These are phyloP conservation scores for Caerostris extrusa DNA, from an alignment of 1,140 invertebrate genomes.

Conservation along the genomic window DNA sequence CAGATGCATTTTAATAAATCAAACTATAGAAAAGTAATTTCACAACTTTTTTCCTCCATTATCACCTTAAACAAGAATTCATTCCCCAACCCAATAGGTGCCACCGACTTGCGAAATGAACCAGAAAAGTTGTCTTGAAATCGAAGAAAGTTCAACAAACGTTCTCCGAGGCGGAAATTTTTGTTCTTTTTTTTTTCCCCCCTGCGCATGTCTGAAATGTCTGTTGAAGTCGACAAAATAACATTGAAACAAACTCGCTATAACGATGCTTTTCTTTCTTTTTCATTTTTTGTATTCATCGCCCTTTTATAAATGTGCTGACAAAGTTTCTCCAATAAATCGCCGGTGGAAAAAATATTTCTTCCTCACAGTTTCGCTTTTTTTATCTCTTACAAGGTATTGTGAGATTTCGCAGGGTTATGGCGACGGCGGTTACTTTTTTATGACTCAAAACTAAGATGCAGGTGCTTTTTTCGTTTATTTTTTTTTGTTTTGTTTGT, in stretches of 20 bases:
- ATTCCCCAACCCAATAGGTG: background rate
- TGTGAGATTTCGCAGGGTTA: constrained; percentile 22
- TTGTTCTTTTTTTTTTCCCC: background rate
- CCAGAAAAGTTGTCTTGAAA: background rate
- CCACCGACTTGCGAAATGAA: background rate
- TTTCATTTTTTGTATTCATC: background rate
- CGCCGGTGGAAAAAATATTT: background rate
- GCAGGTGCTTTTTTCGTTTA: no score
- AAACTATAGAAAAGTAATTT: background rate
- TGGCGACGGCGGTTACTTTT: background rate
- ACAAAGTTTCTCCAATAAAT: constrained; percentile 55
- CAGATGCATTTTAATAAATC: background rate
- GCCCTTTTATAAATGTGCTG: constrained; percentile 54
- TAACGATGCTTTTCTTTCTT: background rate
- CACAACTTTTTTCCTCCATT: background rate
- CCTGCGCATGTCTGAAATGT: constrained; percentile 9
- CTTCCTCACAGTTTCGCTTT: background rate
- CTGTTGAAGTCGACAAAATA: constrained; percentile 10
- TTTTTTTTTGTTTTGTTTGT: background rate
- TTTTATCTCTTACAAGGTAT: constrained; percentile 37
- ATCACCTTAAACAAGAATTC: constrained; percentile 5
- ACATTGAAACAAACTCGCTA: background rate
- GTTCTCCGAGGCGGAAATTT: background rate
- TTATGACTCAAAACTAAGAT: constrained; percentile 10
- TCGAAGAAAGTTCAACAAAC: no score